Base-by-base conservation (phyloP, 2,797 vertebrate genomes). In the Myotis findleyi region DNA sequence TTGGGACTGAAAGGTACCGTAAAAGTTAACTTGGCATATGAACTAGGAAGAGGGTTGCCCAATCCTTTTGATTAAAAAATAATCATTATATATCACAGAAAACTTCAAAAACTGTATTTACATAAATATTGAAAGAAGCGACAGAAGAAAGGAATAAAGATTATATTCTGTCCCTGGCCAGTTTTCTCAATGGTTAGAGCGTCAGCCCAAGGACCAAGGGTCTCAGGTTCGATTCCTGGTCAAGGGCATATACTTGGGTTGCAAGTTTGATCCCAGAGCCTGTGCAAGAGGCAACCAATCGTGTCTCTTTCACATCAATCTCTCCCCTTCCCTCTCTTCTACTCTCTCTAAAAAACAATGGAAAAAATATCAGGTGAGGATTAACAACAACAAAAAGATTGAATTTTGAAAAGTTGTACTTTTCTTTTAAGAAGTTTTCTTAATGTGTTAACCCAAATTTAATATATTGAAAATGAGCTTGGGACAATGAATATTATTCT, bases 391-490 rank as follows among this genome's bases (percentile, higher is more conserved):
- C 59, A 30, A 59, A 12, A 89, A 53, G 21, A 89, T 6, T 30
- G 3, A 73, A 93, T n/a, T 71, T 1, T 81, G 66, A 62, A 47
- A 97, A 96, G 27, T 2, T 20, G 0, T n/a, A 87, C 5, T 96
- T 93, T 87, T 4, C 57, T 85, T 92, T 85, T 96, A 77, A 68
- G 64, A 90, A 55, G 38, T 73, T 95, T 89, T 71, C 51, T 88
- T 81, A 44, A 76, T 75, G 36, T 81, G 17, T 95, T 91, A 62
- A 25, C 36, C 66, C 68, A 95, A 91, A 33, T 41, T 81, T 91
- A 97, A 89, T 73, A 47, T 14, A 87, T 36, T 69, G 76, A 93
- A 20, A 94, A n/a, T 95, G 57, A 85, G 83, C n/a, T 92, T 89
- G 3, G 95, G 49, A 91, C 11, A 47, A 4, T 75, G 30, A 41